Base-by-base conservation (phyloP, 2,113 vertebrate genomes). In the Lycocorax pyrrhopterus region DNA sequence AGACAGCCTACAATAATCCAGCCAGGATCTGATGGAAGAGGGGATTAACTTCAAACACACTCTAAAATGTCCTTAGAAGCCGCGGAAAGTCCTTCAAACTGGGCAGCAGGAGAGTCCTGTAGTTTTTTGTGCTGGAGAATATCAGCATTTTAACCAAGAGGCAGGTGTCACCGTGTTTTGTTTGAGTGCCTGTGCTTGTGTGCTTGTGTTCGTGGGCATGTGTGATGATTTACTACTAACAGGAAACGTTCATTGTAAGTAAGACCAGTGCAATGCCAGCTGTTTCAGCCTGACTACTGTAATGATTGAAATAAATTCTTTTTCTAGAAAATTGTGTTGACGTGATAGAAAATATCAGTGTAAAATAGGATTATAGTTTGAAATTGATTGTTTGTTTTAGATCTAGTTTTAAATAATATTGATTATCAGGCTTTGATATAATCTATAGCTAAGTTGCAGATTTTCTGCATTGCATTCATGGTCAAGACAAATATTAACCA, bases 171-270 rank as follows among this genome's bases (percentile, higher is more conserved):
- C 3, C 3, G n/a, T 8, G 12, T 20, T 82, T 64, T 77, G 12
- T 62, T 35, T 32, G 22, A 35, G 29, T 49, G 13, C 8, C 27
- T 39, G 33, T 67, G 13, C 21, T n/a, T 79, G 30, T 47, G 17
- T 13, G 6, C 15, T 10, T 32, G 4, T 67, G 35, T 3, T 4
- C 0, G 0, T 47, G 20, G 21, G 7, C 9, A 9, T 10, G 4
- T 30, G 14, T 27, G 37, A 66, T 1, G 3, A 49, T 77, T 77
- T 46, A 30, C 15, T 33, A 30, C 27, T 47, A 44, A 46, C 12
- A 63, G 47, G 30, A 76, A 63, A 53, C 13, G 12, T 46, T 59
- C 21, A 20, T 32, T 27, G 1, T 16, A 43, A 60, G 14, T 52
- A 43, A 62, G 35, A 52, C 14, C 14, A 73, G n/a, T 55, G 33